phyloP scores from a whole-genome alignment of 2,888 invertebrate genomes.

The Agonum fuliginosum region DNA sequence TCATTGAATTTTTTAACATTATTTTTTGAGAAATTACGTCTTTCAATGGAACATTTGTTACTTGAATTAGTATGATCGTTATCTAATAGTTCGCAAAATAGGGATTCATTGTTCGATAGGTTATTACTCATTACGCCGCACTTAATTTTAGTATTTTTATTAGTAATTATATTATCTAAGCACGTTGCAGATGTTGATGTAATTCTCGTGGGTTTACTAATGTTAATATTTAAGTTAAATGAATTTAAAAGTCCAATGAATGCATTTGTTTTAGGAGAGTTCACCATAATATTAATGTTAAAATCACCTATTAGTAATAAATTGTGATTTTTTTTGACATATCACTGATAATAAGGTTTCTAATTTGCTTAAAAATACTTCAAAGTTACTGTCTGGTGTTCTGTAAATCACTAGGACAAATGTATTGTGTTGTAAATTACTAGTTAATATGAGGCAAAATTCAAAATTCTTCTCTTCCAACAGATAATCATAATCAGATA shows the following conservation, averaged over 20 bases:
- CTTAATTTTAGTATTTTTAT: not conserved
- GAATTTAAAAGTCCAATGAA: no score
- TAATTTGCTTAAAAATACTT: not conserved
- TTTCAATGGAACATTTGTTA: no score
- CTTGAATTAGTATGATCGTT: no score
- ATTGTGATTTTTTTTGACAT: not conserved
- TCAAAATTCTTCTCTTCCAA: not conserved
- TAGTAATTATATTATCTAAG: not conserved
- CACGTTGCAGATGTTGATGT: not conserved
- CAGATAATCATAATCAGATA: not conserved
- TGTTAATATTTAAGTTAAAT: not conserved
- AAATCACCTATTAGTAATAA: no score
- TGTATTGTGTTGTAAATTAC: not conserved
- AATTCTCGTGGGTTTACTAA: not conserved
- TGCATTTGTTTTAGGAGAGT: no score
- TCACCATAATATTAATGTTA: no score
- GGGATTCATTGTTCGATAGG: not conserved
- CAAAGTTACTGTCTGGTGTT: not conserved
- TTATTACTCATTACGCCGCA: not conserved
- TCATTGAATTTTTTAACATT: no score
- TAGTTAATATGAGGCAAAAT: not conserved
- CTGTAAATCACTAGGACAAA: not conserved
- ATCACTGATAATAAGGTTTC: not conserved
- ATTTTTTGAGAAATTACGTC: no score
- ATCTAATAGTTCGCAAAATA: not conserved